Evolutionary conservation across 2,797 vertebrate species (phyloP).

Genomic region (Acanthurus leucopareius): DNA sequence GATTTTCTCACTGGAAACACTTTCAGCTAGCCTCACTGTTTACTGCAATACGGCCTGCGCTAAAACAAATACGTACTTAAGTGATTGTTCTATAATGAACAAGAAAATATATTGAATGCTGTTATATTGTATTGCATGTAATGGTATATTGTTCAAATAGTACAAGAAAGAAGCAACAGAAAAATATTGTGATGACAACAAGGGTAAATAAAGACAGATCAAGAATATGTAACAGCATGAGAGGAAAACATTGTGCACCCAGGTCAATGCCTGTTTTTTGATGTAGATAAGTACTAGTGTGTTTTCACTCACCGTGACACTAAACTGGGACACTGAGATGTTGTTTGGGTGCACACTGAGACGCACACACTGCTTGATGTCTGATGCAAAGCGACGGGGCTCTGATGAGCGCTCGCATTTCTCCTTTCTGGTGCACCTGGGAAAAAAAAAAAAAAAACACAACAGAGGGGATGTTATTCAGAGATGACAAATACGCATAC

Average conservation of each 20-base stretch:
- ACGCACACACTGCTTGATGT: slow-evolving; percentile 97
- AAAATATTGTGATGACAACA: neutral
- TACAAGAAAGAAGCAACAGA: neutral
- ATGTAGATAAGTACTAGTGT: neutral
- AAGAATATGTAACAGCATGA: slow-evolving; percentile 3
- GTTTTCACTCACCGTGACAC: slow-evolving; percentile 92
- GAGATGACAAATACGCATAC: slow-evolving; percentile 46
- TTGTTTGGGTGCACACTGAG: slow-evolving; percentile 98
- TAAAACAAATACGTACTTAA: slow-evolving; percentile 36
- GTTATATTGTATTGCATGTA: too few species aligned
- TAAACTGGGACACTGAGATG: slow-evolving; percentile 98
- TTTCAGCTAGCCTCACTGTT: slow-evolving; percentile 39
- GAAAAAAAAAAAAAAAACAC: slow-evolving; percentile 47
- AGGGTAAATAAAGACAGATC: neutral
- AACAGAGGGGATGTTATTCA: slow-evolving; percentile 60
- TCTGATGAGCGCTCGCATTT: slow-evolving; percentile 94
- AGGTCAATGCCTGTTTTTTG: neutral
- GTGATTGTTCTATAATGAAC: slow-evolving; percentile 10
- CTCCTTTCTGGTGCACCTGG: slow-evolving; percentile 97
- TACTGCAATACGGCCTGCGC: slow-evolving; percentile 25
- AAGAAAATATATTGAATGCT: neutral
- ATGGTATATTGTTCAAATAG: neutral
- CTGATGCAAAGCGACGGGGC: slow-evolving; percentile 94
- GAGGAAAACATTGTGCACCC: neutral
- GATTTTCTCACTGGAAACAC: slow-evolving; percentile 52